Evolutionary conservation across 2,797 vertebrate species (phyloP), one percentile per base, ranked within the genome.

Genomic region (Enteromius radiatus): DNA sequence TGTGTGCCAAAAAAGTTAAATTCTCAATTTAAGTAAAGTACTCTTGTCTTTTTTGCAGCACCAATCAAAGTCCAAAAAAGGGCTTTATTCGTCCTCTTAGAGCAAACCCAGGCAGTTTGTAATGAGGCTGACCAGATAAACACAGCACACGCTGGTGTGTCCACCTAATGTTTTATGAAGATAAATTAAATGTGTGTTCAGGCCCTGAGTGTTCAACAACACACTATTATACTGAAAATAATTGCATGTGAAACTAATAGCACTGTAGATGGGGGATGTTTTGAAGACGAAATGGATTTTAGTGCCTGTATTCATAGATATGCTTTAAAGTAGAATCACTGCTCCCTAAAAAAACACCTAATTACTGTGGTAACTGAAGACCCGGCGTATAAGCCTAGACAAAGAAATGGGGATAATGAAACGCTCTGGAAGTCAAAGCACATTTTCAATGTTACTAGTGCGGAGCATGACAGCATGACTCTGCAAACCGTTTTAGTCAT

Each of bases 101-200:
- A 87, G 90, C 82, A 83, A 85, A 87, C 67, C 84, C 78, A 84
- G 49, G 82, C 71, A 73, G 84, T 69, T 80, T 85, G 61, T 87
- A 89, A 82, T 80, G 70, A 83, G 79, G 84, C 41, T 56, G 74
- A 81, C 77, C 77, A 68, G 43, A 80, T 78, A 84, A 83, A 81
- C 77, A 82, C 45, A 19, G 68, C 36, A 31, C 54, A 80, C 45
- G 41, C 78, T 38, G 69, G 59, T 63, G 33, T 65, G 59, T 49
- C 81, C 64, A 81, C 71, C 56, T 84, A 52, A 81, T 83, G 59
- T 45, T 79, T 47, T 26, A 23, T 38, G 31, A 64, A 43, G 71
- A 81, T 84, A 74, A 21, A 64, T 75, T 41, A 11, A 74, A n/a
- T 59, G 11, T 84, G 17, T 54, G 15, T 81, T 82, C 43, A 81